These are phyloP conservation scores for Carposina sasakii DNA, from an alignment of 1,140 invertebrate genomes.

Conservation along the genomic window DNA sequence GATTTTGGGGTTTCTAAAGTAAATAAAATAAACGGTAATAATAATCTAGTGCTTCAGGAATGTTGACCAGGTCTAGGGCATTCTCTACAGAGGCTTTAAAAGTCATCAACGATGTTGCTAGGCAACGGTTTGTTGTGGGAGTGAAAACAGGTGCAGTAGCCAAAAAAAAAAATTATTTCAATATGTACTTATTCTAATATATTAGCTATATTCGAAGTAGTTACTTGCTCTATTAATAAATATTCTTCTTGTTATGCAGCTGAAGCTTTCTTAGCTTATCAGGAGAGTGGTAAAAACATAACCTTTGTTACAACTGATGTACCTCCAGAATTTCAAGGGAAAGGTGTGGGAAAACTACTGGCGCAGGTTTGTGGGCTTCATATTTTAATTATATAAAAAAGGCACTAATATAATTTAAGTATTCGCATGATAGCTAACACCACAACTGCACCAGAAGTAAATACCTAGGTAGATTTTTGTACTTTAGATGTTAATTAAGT, in stretches of 20 bases:
- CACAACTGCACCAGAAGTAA: too few relatives aligned
- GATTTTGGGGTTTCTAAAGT: too few relatives aligned
- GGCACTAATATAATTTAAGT: too few relatives aligned
- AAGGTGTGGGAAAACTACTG: constrained; percentile 76
- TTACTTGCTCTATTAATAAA: not conserved
- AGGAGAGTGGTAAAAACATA: constrained; percentile 60
- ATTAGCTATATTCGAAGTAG: constrained; percentile 10
- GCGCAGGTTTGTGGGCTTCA: constrained; percentile 77
- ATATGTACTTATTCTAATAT: constrained; percentile 16
- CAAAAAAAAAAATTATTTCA: constrained; percentile 12
- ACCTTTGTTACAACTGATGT: constrained; percentile 76
- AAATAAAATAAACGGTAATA: too few relatives aligned
- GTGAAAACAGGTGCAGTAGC: constrained; percentile 19
- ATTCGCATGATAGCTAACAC: too few relatives aligned
- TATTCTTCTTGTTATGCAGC: constrained; percentile 28
- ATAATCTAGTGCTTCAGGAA: constrained; percentile 29
- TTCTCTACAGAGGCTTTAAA: constrained; percentile 55
- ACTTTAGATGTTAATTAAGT: too few relatives aligned
- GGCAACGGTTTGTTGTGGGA: constrained; percentile 61
- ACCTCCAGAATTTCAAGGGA: constrained; percentile 74
- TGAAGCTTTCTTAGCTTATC: constrained; percentile 68
- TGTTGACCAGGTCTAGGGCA: constrained; percentile 52
- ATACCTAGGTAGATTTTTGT: too few relatives aligned
- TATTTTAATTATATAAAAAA: too few relatives aligned
- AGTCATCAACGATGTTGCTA: constrained; percentile 64